Conservation (phyloP, 2,797 vertebrate genomes). For the Luscinia megarhynchos region DNA sequence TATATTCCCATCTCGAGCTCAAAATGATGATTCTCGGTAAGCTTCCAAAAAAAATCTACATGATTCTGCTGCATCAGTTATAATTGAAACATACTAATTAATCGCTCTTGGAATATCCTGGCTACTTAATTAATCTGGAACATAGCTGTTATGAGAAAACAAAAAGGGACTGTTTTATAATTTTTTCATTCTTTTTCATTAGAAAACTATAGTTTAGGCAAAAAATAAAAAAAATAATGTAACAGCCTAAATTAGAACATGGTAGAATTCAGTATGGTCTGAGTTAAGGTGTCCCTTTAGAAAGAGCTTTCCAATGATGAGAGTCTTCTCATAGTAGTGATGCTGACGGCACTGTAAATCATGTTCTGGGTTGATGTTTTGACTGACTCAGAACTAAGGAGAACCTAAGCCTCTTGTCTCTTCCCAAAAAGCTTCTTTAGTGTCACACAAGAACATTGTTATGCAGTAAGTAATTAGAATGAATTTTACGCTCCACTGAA, state of each 20-base stretch:
- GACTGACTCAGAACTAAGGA: neutral
- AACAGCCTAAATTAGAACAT: neutral
- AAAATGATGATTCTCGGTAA: neutral
- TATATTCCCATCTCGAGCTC: neutral
- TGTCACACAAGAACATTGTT: neutral
- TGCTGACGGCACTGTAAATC: neutral
- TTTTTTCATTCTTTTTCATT: neutral
- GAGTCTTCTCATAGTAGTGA: neutral
- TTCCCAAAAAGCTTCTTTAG: neutral
- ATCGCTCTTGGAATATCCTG: slow-evolving; percentile 7
- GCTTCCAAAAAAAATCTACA: slow-evolving; percentile 3
- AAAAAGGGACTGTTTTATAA: neutral
- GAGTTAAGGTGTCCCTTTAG: neutral
- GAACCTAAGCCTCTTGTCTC: neutral
- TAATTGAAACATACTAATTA: slow-evolving; percentile 41
- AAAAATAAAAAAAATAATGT: neutral
- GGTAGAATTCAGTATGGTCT: neutral
- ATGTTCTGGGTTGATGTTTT: no score
- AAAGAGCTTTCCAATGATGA: neutral
- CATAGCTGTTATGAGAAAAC: neutral
- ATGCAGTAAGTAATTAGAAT: neutral
- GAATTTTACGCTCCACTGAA: neutral
- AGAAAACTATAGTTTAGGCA: neutral
- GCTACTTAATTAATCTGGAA: slow-evolving; percentile 51
- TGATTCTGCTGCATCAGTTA: slow-evolving; percentile 11